phyloP scores from a whole-genome alignment of 2,888 invertebrate species.

The Campoplex capitator region DNA sequence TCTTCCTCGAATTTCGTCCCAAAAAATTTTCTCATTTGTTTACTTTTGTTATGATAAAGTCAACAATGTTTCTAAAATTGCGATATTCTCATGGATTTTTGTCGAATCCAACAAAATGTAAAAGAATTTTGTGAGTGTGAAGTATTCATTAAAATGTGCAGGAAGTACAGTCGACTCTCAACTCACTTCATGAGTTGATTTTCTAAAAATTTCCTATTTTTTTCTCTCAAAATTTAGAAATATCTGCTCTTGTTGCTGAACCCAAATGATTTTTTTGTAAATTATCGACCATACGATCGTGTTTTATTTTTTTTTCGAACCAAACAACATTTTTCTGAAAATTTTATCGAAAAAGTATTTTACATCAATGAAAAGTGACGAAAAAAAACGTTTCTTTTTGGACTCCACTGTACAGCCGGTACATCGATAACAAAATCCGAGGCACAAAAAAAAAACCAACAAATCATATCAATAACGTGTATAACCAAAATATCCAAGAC shows the following conservation, averaged over 20 bases:
- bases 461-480: slow-evolving; percentile 8
- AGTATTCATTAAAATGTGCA: not conserved
- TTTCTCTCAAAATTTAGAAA: not conserved
- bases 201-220: not conserved
- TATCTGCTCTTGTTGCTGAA: not conserved
- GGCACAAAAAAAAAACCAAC: not conserved
- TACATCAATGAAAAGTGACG: not conserved
- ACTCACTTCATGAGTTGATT: not conserved
- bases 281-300: not conserved
- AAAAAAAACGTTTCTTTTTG: not conserved
- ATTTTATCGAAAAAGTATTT: not conserved
- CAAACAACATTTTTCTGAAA: not conserved
- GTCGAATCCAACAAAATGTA: not conserved
- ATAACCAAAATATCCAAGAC: not conserved
- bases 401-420: not conserved
- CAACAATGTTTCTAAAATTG: not conserved
- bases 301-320: not conserved
- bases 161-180: not conserved
- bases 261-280: not conserved
- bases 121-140: not conserved
- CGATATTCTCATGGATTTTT: not conserved
- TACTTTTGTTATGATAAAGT: not conserved
- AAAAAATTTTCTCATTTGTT: not conserved
- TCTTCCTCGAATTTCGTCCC: too few species aligned
- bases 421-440: not conserved